These are phyloP conservation scores for Diphyllodes magnificus DNA, from an alignment of 2,113 vertebrate genomes.

Conservation along the genomic window DNA sequence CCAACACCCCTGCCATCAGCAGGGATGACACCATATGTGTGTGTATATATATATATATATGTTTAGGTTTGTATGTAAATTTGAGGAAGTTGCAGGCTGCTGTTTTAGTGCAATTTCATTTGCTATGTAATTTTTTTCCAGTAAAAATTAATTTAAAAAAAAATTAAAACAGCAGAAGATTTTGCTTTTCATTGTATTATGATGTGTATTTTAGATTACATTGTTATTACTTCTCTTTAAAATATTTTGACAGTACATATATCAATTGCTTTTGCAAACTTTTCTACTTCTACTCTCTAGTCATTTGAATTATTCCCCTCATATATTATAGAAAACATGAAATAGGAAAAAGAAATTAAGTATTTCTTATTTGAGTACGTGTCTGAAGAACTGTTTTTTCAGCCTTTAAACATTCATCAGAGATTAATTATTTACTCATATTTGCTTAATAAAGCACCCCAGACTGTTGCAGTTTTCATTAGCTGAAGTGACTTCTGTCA, in stretches of 20 bases:
- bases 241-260: not conserved
- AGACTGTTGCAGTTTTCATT: not conserved
- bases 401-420: not conserved
- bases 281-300: not conserved
- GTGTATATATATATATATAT: too few species aligned
- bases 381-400: not conserved
- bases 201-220: not conserved
- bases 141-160: not conserved
- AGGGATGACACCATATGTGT: not conserved
- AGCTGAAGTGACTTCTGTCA: not conserved
- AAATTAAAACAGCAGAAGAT: not conserved
- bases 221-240: not conserved
- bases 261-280: not conserved
- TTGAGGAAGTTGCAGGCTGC: not conserved
- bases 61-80: not conserved
- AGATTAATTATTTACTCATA: slow-evolving; percentile 17
- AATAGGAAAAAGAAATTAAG: not conserved
- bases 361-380: not conserved
- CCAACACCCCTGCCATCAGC: not conserved
- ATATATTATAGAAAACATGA: not conserved
- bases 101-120: not conserved
- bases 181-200: not conserved
- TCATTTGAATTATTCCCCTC: not conserved
- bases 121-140: not conserved
- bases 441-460: not conserved